Evolutionary conservation across 1,140 invertebrate species (phyloP), one percentile per base, ranked within the genome.

Genomic region (Caenorhabditis briggsae): DNA sequence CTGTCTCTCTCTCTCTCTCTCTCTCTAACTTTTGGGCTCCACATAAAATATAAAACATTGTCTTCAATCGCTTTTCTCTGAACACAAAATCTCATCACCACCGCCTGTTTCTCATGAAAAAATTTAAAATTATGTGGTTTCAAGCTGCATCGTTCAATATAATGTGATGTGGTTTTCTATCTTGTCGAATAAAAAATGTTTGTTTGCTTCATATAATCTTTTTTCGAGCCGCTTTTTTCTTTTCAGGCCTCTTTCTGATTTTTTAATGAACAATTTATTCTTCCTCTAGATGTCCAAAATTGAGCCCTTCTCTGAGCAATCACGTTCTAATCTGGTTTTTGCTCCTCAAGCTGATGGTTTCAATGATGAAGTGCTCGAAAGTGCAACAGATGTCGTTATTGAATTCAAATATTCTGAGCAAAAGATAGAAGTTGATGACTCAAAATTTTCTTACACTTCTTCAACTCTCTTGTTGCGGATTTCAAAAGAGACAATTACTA

Each of bases 111-210:
- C 70, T 53, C 70, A 78, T 78, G 70, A 70, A 70, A 78, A 50
- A 12, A n/a, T n/a, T 14, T 23, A 16, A 18, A 33, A 33, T 33
- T 33, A 33, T 33, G 70, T 23, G 43, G 70, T 50, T 78, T 78
- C 46, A 78, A 78, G 70, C 46, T 78, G 70, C 46, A 78, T 53
- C 50, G 11, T 78, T n/a, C 43, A 78, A 50, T 50, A 78, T 70
- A 43, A 70, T 70, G 64, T 53, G 70, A 78, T 78, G 70, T 78
- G 70, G 50, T 78, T n/a, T n/a, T 78, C 14, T 78, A 50, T n/a
- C 50, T 50, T 78, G 46, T 12, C 70, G 70, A 78, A 78, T 78
- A 70, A 70, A 70, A 70, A 46, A 18, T 48, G 18, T 8, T 46
- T 18, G 11, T 46, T 70, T 46, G 65, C 43, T 43, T 46, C 9